Evolutionary conservation across 2,797 vertebrate species (phyloP), one percentile per base, ranked within the genome.

Genomic region (Chaetophractus vellerosus): DNA sequence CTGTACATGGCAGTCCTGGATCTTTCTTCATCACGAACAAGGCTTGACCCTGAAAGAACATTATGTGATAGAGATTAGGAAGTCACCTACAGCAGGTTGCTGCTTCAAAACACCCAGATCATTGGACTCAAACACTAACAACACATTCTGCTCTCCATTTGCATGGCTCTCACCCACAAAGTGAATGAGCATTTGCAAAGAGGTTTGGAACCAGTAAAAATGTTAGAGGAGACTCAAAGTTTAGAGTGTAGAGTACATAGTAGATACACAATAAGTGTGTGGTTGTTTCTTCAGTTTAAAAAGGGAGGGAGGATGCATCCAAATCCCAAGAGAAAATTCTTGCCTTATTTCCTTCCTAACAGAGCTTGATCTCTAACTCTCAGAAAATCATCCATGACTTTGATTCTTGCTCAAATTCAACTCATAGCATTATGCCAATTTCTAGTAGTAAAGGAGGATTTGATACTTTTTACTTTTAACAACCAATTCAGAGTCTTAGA

Each of bases 391-490:
- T 0, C 0, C 33, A 15, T 1, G 57, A 83, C 83, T 74, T 50
- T 33, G 63, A 61, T 28, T 26, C 68, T 50, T 16, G 31, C 31
- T 66, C 64, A 75, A 11, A 31, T 18, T 74, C 74, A 59, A n/a
- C 41, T 31, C 26, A 1, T 1, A 10, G 36, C 14, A 21, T 2
- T 4, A 23, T 6, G 4, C 71, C 85, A 45, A 18, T 28, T 45
- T 48, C 88, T 33, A 12, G 16, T 0, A n/a, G 21, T 52, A 64
- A 93, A 55, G 24, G 31, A 87, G 38, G 26, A 45, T 52, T 36
- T 64, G 64, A 4, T 50, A 16, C 4, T 75, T 91, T 71, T 41
- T 76, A 50, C 78, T 85, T 91, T 82, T 57, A 96, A 96, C 76
- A 91, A 71, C 38, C 33, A 33, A 12, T 78, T 84, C 72, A 86